Evolutionary conservation across 1,140 invertebrate genomes (phyloP), one percentile per base, ranked within the genome.

Genomic region (Euura saliciscinereae): DNA sequence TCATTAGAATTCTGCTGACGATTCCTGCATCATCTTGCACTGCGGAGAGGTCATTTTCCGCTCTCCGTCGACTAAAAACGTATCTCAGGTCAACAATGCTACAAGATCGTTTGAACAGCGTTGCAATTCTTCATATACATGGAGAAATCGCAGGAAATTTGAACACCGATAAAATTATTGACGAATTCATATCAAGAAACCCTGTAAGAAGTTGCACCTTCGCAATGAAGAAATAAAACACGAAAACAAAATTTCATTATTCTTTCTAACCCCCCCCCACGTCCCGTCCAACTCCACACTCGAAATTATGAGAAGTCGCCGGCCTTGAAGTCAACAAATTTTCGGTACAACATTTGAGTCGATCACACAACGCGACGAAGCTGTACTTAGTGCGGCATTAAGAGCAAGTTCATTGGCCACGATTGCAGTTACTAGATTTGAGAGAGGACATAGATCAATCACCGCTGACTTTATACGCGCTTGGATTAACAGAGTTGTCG

Each of bases 81-180:
- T 78, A 75, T 67, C 51, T 77, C 51, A 65, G 74, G 66, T 75
- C 76, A 43, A 77, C 74, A 46, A 77, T 77, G 72, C 8, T 51
- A 13, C 74, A 76, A 70, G 45, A 74, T 70, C 67, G 74, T n/a
- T 66, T 77, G 0, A 77, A 77, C 70, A 65, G 72, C 68, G 42
- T 76, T 65, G 72, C 72, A 28, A 68, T 77, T 43, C 71, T 75
- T 44, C 72, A 78, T 66, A 13, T 70, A 6, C 67, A 78, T 44
- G n/a, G 8, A 5, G 72, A 76, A 59, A 43, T 46, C 43, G 64
- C 73, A 2, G 72, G 73, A 43, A 45, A 75, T 43, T n/a, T 77
- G 10, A 45, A 77, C 69, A 43, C 73, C 7, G 45, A 73, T 66
- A 64, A 73, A 68, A 43, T 78, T 6, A 44, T 75, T 59, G 51